A percentile compares a stretch with the other conserved stretches of the same genome.
Conservation (phyloP, 2,797 vertebrate species). For the Ataeniobius toweri region DNA sequence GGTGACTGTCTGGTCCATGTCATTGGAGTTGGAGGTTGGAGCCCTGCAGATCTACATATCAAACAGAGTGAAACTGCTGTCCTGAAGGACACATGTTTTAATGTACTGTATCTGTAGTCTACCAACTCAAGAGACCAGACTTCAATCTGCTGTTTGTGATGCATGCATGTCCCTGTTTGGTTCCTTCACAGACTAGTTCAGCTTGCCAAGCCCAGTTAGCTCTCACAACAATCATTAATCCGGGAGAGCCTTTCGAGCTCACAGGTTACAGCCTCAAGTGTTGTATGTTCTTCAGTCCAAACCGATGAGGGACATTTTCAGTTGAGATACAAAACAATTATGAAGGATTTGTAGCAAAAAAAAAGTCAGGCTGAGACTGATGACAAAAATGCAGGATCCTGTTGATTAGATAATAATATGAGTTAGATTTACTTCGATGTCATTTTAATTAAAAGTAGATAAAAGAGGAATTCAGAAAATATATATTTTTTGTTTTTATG, state of each 20-base stretch:
- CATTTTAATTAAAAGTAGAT: not conserved
- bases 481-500: not conserved
- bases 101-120: not conserved
- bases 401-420: not conserved
- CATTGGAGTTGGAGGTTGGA: slow-evolving; percentile 23
- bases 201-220: not conserved
- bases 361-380: not conserved
- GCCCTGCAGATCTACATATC: slow-evolving; percentile 12
- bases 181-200: not conserved
- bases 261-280: not conserved
- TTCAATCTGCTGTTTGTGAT: not conserved
- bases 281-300: not conserved
- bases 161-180: not conserved
- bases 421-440: not conserved
- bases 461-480: not conserved
- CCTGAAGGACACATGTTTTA: slow-evolving; percentile 11
- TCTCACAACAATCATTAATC: not conserved
- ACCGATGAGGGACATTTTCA: not conserved
- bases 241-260: not conserved
- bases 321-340: not conserved
- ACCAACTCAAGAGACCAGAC: not conserved
- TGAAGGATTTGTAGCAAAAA: not conserved
- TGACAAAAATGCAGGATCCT: not conserved
- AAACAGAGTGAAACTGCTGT: slow-evolving; percentile 22
- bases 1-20: slow-evolving; percentile 33